A percentile compares a stretch with the other conserved stretches of the same genome.
Conservation (phyloP, 2,113 vertebrate genomes). For the Taxidea taxus region DNA sequence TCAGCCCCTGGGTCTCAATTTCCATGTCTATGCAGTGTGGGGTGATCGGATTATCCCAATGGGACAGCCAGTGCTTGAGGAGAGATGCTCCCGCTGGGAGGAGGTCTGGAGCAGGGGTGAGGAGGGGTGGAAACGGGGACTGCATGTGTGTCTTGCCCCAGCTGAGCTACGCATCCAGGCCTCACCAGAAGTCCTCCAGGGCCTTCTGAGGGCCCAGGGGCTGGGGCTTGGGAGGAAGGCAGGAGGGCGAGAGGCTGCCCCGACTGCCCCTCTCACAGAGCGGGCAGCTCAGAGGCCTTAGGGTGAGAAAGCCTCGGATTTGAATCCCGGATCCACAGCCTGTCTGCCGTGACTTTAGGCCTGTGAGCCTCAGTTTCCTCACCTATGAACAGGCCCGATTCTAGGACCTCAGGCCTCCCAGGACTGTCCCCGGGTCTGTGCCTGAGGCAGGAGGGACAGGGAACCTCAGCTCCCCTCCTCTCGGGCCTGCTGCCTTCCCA, state of each 20-base stretch:
- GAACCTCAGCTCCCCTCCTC: background rate
- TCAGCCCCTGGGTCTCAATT: background rate
- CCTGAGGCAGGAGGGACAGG: rapidly evolving
- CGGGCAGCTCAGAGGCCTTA: background rate
- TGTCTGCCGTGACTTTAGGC: background rate
- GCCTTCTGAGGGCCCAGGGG: background rate
- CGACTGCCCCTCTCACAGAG: too few relatives aligned
- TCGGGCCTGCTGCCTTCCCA: background rate
- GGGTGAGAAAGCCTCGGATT: background rate
- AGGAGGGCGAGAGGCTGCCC: background rate
- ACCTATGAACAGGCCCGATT: background rate
- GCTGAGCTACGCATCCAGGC: background rate
- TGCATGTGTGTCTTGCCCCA: rapidly evolving
- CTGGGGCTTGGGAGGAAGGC: background rate
- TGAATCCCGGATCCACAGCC: rapidly evolving
- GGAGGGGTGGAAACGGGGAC: background rate
- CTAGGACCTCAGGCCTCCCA: background rate
- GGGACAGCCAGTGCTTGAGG: background rate
- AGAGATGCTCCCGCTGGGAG: background rate
- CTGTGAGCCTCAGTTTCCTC: conserved; percentile 7
- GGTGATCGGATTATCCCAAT: background rate
- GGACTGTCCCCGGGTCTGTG: background rate
- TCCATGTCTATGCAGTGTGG: background rate
- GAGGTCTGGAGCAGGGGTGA: background rate
- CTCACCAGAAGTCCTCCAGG: background rate